Conservation (phyloP, 2,888 invertebrate species). For the Phania funesta region DNA sequence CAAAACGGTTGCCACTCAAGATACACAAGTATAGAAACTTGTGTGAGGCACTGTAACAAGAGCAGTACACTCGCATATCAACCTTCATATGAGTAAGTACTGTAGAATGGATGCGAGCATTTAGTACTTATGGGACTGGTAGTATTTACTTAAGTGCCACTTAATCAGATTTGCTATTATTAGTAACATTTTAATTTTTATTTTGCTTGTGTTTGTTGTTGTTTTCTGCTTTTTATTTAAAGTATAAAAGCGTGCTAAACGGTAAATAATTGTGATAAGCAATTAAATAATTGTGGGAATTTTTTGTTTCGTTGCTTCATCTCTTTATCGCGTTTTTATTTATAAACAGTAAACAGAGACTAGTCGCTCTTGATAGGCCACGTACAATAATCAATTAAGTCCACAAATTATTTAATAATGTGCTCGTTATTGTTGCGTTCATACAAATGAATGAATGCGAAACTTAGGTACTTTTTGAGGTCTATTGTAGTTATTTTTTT, state of each 20-base stretch:
- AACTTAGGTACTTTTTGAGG: too few relatives aligned
- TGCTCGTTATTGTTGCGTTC: neutral
- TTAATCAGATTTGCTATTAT: conserved; percentile 1
- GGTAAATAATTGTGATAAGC: conserved; percentile 59
- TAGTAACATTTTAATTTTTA: conserved; percentile 18
- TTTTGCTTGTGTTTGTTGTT: neutral
- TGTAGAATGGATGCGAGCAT: too few relatives aligned
- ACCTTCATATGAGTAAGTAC: too few relatives aligned
- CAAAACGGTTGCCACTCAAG: too few relatives aligned
- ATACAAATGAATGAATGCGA: neutral
- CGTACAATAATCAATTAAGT: conserved; percentile 28
- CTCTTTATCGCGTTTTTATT: neutral
- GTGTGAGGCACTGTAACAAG: too few relatives aligned
- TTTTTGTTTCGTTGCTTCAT: conserved; percentile 3
- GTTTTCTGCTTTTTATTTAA: neutral
- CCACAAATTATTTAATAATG: conserved; percentile 18
- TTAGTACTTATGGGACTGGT: too few relatives aligned
- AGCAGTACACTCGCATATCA: too few relatives aligned
- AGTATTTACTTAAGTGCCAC: neutral
- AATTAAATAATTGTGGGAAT: conserved; percentile 63
- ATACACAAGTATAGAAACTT: too few relatives aligned
- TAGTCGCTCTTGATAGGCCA: neutral
- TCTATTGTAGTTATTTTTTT: neutral
- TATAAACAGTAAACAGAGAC: neutral
- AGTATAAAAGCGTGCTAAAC: conserved; percentile 51